phyloP scores from a whole-genome alignment of 2,113 vertebrate genomes.

The Gambusia holbrooki region DNA sequence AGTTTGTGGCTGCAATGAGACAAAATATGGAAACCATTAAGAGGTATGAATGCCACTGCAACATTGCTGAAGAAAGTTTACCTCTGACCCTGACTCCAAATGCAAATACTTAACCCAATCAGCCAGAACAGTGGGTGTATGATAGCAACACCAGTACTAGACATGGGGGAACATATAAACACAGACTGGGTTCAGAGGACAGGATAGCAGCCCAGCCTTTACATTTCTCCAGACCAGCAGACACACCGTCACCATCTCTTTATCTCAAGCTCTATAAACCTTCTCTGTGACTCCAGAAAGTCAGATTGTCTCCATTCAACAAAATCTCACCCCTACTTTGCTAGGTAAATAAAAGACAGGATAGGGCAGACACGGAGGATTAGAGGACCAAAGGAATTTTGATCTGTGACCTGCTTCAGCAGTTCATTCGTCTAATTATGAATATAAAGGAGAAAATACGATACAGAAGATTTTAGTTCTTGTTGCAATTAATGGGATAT shows the following conservation, averaged over 20 bases:
- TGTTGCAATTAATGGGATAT: slow-evolving; percentile 13
- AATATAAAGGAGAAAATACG: slow-evolving; percentile 9
- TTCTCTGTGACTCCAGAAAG: slow-evolving; percentile 27
- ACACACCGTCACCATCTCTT: slow-evolving; percentile 58
- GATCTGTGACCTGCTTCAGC: slow-evolving; percentile 15
- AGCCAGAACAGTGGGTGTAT: slow-evolving; percentile 44
- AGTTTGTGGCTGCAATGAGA: no score
- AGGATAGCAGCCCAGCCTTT: slow-evolving; percentile 54
- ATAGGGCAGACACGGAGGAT: slow-evolving; percentile 26
- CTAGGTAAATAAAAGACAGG: slow-evolving; percentile 31
- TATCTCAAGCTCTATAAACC: slow-evolving; percentile 63
- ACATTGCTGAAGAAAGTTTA: slow-evolving; percentile 37
- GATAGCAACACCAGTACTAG: slow-evolving; percentile 28
- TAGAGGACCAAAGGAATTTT: slow-evolving; percentile 36
- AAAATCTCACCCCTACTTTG: slow-evolving; percentile 35
- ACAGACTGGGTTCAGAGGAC: slow-evolving; percentile 39
- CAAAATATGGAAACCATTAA: no score
- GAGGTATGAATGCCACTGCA: no score
- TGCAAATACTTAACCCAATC: slow-evolving; percentile 58
- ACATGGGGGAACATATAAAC: slow-evolving; percentile 29
- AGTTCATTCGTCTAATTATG: slow-evolving; percentile 17
- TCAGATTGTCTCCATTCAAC: slow-evolving; percentile 53
- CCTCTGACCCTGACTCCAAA: slow-evolving; percentile 36
- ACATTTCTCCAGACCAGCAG: slow-evolving; percentile 55
- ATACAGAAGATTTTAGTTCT: slow-evolving; percentile 2